Conservation (phyloP, 2,113 vertebrate species). For the Desmodus rotundus region DNA sequence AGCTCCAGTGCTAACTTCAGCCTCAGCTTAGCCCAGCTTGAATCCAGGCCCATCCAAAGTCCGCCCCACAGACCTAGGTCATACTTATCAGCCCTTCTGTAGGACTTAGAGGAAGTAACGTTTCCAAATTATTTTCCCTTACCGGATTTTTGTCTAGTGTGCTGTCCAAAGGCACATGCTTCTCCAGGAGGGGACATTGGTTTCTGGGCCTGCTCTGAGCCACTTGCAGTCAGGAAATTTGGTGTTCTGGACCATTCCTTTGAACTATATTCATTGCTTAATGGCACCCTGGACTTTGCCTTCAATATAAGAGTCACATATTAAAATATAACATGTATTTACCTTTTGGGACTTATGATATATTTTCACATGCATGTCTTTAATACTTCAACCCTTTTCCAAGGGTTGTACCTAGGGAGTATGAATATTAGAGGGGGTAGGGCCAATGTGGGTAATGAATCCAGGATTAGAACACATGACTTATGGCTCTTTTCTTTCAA, state of each 20-base stretch:
- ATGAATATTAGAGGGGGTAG: neutral
- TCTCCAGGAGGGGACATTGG: neutral
- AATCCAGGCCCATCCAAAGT: neutral
- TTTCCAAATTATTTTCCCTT: neutral
- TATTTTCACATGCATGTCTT: neutral
- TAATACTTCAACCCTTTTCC: neutral
- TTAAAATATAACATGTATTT: neutral
- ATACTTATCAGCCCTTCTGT: neutral
- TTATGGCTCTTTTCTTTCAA: neutral
- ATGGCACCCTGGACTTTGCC: neutral
- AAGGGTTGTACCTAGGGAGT: neutral
- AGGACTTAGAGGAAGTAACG: neutral
- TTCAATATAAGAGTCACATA: constrained; percentile 15
- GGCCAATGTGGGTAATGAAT: neutral
- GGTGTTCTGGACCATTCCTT: neutral
- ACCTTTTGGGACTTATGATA: neutral
- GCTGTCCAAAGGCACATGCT: neutral
- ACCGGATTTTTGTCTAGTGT: neutral
- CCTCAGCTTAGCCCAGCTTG: neutral
- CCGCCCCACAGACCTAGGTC: neutral
- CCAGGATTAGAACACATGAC: neutral
- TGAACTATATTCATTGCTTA: neutral
- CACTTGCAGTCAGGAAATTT: neutral
- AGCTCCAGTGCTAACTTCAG: neutral
- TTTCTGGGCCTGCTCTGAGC: neutral